These are phyloP conservation scores for Serinus canaria DNA, from an alignment of 2,113 vertebrate species.

Conservation along the genomic window DNA sequence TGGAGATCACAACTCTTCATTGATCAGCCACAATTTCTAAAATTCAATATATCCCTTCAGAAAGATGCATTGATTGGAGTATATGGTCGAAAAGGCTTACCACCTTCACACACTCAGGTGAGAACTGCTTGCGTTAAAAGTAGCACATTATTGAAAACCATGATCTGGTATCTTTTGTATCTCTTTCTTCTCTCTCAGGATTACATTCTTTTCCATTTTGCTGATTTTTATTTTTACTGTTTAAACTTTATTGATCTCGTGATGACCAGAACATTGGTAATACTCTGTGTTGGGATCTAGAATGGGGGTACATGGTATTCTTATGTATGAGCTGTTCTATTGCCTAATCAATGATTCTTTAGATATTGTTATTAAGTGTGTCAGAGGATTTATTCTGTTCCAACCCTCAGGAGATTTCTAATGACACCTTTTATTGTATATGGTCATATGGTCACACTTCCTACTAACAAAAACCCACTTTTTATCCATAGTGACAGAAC, in stretches of 20 bases:
- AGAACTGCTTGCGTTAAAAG: background rate
- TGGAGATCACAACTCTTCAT: conserved; percentile 93
- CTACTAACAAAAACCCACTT: background rate
- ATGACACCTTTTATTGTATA: background rate
- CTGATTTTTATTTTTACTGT: background rate
- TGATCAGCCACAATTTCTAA: conserved; percentile 92
- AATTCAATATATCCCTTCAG: conserved; percentile 99
- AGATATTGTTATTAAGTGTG: background rate
- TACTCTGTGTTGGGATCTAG: background rate
- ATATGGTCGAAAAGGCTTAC: conserved; percentile 94
- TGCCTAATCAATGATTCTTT: background rate
- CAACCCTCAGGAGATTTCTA: background rate
- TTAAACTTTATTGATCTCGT: background rate
- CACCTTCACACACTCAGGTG: conserved; percentile 97
- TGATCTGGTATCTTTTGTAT: background rate
- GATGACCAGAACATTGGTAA: background rate
- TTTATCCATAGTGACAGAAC: background rate
- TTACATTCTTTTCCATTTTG: background rate
- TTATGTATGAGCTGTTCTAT: background rate
- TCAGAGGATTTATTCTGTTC: background rate
- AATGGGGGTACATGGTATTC: background rate
- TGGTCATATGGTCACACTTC: background rate
- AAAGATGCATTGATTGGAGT: conserved; percentile 96
- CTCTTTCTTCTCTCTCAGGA: background rate
- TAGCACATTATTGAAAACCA: background rate